Evolutionary conservation across 2,888 invertebrate species (phyloP), one percentile per base, ranked within the genome.

Genomic region (Nymphalis c-album): DNA sequence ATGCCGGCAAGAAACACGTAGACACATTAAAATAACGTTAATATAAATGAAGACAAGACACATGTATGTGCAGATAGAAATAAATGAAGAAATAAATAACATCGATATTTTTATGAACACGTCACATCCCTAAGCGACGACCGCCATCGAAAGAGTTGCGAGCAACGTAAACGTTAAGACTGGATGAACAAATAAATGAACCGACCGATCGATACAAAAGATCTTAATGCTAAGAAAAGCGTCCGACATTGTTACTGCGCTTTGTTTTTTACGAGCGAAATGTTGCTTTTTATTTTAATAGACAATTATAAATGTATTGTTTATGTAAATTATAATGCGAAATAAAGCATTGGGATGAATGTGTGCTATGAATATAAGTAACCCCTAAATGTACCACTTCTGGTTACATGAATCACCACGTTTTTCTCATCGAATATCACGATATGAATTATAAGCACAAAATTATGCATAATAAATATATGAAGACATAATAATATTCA

Each of bases 121-220:
- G 45, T 59, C 40, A 59, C 73, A 64, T 67, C 74, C 66, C 73
- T 73, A 69, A 10, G 48, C 18, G 45, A 51, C 63, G 77, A 77
- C 80, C 79, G 79, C 78, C 77, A 78, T 80, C 82, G 83, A 87
- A 89, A 87, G 90, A 90, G 88, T 90, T 89, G 88, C 85, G 84
- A 85, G 82, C 84, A 80, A 83, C 70, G 84, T 87, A 85, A 87
- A 87, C 83, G 84, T 84, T 87, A 88, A 88, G 85, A 81, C 85
- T 76, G 87, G 90, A 90, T 90, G 89, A 87, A 90, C 88, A 90
- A 91, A 90, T 88, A 90, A 90, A 89, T 88, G 88, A 89, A 83
- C 77, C 80, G 75, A 71, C 74, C 84, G 86, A 89, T 89, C 85
- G 82, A 87, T 86, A 80, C 77, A 71, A 78, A 82, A 84, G 80